These are phyloP conservation scores for Ascaphus truei DNA, from an alignment of 2,113 vertebrate species.

Conservation along the genomic window DNA sequence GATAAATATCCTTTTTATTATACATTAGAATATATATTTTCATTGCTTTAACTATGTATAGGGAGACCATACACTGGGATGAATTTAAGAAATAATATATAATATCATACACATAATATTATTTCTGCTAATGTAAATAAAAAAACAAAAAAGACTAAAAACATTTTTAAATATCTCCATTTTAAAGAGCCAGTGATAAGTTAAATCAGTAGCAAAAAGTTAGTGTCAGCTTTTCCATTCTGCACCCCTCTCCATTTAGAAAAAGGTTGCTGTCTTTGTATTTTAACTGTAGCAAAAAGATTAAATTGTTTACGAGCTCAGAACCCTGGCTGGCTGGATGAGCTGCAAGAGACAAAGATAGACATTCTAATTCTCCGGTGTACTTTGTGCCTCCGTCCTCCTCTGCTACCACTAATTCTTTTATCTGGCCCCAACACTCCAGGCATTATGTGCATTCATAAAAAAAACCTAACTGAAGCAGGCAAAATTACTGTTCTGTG, in stretches of 20 bases:
- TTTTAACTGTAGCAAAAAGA: constrained; percentile 94
- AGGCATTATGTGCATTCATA: constrained; percentile 90
- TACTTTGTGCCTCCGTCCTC: constrained; percentile 80
- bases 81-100: too few relatives aligned
- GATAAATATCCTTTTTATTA: too few relatives aligned
- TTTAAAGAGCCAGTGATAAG: neutral
- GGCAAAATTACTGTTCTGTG: constrained; percentile 85
- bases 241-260: constrained; percentile 50
- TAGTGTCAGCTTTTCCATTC: neutral
- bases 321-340: constrained; percentile 87
- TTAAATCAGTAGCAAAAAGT: neutral
- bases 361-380: constrained; percentile 94
- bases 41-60: too few relatives aligned
- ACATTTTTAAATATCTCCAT: too few relatives aligned
- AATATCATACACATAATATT: too few relatives aligned
- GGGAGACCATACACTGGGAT: too few relatives aligned
- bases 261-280: constrained; percentile 70
- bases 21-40: too few relatives aligned
- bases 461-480: constrained; percentile 69
- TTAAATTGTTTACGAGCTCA: constrained; percentile 97
- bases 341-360: constrained; percentile 95
- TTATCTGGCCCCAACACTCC: constrained; percentile 98
- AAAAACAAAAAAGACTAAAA: too few relatives aligned
- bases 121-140: too few relatives aligned
- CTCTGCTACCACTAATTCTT: constrained; percentile 95